phyloP scores from a whole-genome alignment of 2,113 vertebrate genomes.

The Scytalopus superciliaris region DNA sequence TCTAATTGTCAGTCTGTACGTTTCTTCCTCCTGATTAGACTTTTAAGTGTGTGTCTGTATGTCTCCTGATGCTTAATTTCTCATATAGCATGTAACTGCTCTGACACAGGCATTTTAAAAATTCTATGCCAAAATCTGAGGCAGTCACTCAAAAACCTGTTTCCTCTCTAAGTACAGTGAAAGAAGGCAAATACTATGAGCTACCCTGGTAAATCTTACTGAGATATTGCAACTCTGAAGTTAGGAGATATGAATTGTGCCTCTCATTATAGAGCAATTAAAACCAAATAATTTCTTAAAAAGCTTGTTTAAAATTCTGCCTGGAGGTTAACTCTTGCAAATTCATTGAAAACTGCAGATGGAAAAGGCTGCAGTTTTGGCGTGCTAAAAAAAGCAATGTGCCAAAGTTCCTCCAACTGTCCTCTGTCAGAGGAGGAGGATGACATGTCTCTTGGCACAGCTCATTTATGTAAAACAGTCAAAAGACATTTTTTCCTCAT shows the following conservation, averaged over 20 bases:
- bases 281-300: neutral
- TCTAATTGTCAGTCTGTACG: neutral
- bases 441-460: fast-evolving
- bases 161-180: neutral
- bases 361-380: neutral
- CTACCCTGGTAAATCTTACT: neutral
- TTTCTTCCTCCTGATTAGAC: neutral
- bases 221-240: neutral
- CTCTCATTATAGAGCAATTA: neutral
- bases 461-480: neutral
- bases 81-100: neutral
- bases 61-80: neutral
- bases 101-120: neutral
- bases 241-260: neutral
- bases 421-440: neutral
- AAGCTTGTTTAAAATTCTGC: neutral
- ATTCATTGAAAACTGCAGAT: neutral
- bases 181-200: neutral
- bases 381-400: neutral
- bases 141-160: neutral
- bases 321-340: neutral
- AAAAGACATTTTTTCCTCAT: neutral
- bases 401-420: neutral
- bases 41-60: neutral
- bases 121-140: neutral